Evolutionary conservation across 2,113 vertebrate genomes (phyloP), one percentile per base, ranked within the genome.

Genomic region (Symphodus melops): DNA sequence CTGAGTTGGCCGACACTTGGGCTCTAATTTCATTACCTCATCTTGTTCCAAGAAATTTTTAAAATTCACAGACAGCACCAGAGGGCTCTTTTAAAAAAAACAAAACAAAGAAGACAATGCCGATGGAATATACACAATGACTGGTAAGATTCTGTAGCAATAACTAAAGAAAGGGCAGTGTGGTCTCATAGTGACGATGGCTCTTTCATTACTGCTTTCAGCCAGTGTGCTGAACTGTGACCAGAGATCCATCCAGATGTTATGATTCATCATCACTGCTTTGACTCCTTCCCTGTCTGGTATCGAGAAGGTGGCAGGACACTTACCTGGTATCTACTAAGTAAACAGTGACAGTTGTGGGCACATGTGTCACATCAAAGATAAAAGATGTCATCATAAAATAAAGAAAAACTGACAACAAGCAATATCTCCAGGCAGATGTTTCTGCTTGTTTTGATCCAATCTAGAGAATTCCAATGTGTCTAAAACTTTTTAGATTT

Each of bases 231-330:
- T 73, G 52, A 73, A 44, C 52, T 51, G 68, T 51, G 69, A 58
- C 44, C 25, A n/a, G 58, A 63, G 70, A 56, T 23, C 36, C 54
- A 21, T 49, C 54, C 36, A 48, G 69, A 36, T 67, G 51, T 39
- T 44, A 16, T 54, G 58, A 84, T 74, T 68, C 73, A 75, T 68
- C 73, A 75, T 82, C 71, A 33, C 36, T 60, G 13, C 44, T 63
- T 76, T 54, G 56, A 51, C 49, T 21, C 44, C 16, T 44, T n/a
- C n/a, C n/a, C 56, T 56, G 59, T 73, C 62, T 59, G 68, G 13
- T 53, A 44, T 3, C 20, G 36, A 66, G 33, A 25, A 61, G 72
- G 49, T 64, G 57, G 59, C 41, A 62, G 23, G 5, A 41, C 39
- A 23, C 19, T 62, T 54, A 61, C 19, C 57, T 68, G 8, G 33